Evolutionary conservation across 1,140 invertebrate species (phyloP).

Genomic region (Neodiprion pinetum): DNA sequence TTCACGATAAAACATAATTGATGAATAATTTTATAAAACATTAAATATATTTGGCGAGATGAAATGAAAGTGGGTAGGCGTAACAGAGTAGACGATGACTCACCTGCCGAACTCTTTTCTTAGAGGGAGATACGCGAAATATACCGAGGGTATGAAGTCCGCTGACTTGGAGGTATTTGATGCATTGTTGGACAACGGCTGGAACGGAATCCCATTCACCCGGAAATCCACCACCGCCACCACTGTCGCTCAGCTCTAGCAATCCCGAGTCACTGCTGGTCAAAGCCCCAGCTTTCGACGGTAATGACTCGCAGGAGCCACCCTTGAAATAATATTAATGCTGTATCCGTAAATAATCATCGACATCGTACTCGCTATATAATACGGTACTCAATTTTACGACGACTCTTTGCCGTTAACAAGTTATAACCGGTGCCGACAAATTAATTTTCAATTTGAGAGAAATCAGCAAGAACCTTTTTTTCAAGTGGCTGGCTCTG

Average conservation of each 20-base stretch:
- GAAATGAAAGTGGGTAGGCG: background rate
- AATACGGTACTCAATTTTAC: too few species aligned
- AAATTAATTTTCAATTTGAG: too few species aligned
- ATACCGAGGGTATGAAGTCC: slow-evolving; percentile 86
- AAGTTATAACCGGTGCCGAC: too few species aligned
- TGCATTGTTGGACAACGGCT: slow-evolving; percentile 77
- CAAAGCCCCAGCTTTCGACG: slow-evolving; percentile 65
- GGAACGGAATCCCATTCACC: slow-evolving; percentile 67
- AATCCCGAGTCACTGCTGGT: slow-evolving; percentile 66
- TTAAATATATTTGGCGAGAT: background rate
- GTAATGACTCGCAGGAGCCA: slow-evolving; percentile 74
- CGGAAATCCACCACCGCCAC: slow-evolving; percentile 51
- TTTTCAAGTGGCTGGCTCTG: too few species aligned
- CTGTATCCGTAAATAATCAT: background rate
- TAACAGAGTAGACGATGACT: slow-evolving; percentile 20
- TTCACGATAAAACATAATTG: too few species aligned
- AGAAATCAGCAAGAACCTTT: too few species aligned
- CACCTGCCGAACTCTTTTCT: slow-evolving; percentile 90
- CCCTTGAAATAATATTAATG: slow-evolving; percentile 57
- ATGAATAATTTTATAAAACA: slow-evolving; percentile 5
- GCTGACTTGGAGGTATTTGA: slow-evolving; percentile 79
- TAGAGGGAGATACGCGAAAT: slow-evolving; percentile 89
- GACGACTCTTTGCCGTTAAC: too few species aligned
- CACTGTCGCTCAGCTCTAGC: slow-evolving; percentile 59
- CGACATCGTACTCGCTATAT: background rate